Conservation (phyloP, 1,140 invertebrate genomes). For the Eulimnadia texana region DNA sequence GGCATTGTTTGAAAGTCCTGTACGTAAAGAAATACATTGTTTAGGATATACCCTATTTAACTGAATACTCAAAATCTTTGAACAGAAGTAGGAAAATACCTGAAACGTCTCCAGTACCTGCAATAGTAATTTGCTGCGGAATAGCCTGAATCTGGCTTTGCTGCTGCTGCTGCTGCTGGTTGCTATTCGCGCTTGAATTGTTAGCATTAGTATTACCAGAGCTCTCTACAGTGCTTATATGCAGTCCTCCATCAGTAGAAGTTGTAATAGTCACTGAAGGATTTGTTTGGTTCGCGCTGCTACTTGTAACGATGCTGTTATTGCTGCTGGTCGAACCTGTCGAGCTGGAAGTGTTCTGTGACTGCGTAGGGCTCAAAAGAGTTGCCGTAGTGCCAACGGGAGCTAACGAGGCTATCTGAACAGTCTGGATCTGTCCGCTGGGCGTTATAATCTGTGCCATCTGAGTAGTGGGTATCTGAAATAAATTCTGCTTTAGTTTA, state of each 20-base stretch:
- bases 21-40: not conserved
- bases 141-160: conserved; percentile 20
- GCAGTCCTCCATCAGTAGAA: conserved; percentile 1
- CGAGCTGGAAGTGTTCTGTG: conserved; percentile 17
- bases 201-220: not conserved
- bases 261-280: conserved; percentile 19
- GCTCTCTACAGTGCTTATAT: conserved; percentile 5
- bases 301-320: conserved; percentile 24
- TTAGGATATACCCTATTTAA: too few species aligned
- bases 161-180: conserved; percentile 16
- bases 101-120: conserved; percentile 5
- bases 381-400: conserved; percentile 34
- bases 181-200: not conserved
- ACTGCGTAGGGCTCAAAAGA: conserved; percentile 8
- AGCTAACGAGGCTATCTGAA: conserved; percentile 50
- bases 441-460: conserved; percentile 73
- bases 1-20: conserved; percentile 26
- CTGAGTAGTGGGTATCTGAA: conserved; percentile 39
- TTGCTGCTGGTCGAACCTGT: conserved; percentile 27
- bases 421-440: conserved; percentile 71
- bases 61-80: too few species aligned
- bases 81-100: not conserved
- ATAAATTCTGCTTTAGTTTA: conserved; percentile 1
- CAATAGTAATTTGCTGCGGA: conserved; percentile 40
- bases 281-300: conserved; percentile 24